Evolutionary conservation across 2,797 vertebrate species (phyloP), one percentile per base, ranked within the genome.

Genomic region (Enteromius treurensis): DNA sequence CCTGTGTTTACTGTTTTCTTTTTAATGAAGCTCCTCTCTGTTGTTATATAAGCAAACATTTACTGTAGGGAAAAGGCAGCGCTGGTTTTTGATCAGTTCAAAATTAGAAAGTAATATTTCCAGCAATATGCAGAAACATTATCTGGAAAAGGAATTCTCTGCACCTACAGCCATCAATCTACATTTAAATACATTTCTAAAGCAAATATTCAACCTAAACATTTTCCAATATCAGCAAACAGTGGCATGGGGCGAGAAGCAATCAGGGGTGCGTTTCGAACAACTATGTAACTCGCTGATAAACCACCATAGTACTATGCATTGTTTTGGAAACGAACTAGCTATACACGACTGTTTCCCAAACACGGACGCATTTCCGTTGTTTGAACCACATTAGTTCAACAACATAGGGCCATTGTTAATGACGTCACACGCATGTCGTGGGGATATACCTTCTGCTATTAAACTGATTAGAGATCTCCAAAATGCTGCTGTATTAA

Each of bases 21-120:
- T 83, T 23, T 68, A 83, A 83, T 65, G 40, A 70, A 77, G 64
- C 40, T 77, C 23, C 37, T 77, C 15, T 42, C 26, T 47, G 34
- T 47, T 60, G 74, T 69, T 69, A 77, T 34, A 60, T 45, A 69
- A 83, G 51, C 17, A 77, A 76, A 83, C 74, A 77, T 26, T 53
- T 29, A 51, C n/a, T n/a, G n/a, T n/a, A n/a, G n/a, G 60, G 32
- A 47, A n/a, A 77, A 73, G 77, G 58, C 60, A 71, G 78, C 1
- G 45, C 13, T 58, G 37, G 17, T 77, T 69, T 58, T 69, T 83
- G 49, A 77, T 77, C 69, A 69, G 19, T 55, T 34, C 32, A 82
- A 82, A 32, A 76, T 67, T 15, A 47, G 9, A 77, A 9, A 51
- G 19, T 67, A 21, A 82, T 74, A 49, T 81, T 81, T 65, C 4